Evolutionary conservation across 2,113 vertebrate species (phyloP).

Genomic region (Lamprologus callipterus): DNA sequence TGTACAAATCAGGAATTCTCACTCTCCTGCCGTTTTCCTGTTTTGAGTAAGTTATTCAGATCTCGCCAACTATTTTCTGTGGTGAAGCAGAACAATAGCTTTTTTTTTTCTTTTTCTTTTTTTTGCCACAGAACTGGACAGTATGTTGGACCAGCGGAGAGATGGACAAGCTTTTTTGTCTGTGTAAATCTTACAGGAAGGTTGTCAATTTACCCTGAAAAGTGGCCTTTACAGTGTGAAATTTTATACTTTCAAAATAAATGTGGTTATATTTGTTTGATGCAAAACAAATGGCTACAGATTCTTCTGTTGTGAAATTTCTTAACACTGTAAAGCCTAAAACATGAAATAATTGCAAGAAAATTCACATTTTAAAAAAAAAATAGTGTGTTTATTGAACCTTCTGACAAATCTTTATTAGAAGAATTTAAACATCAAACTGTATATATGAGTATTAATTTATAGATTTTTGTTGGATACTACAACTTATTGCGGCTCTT

Average conservation of each 20-base stretch:
- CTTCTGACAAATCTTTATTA: not conserved
- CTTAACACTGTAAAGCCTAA: not conserved
- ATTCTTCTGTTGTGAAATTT: not conserved
- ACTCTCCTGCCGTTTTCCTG: slow-evolving; percentile 67
- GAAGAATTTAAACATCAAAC: not conserved
- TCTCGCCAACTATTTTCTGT: slow-evolving; percentile 67
- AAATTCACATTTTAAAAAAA: accelerated
- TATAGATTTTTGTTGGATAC: not conserved
- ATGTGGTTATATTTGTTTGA: slow-evolving; percentile 80
- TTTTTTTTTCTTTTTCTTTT: not conserved
- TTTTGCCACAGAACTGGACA: slow-evolving; percentile 66
- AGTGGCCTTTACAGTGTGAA: slow-evolving; percentile 81
- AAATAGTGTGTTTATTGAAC: not conserved
- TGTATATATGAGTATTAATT: not conserved
- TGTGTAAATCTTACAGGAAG: slow-evolving; percentile 69
- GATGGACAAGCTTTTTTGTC: slow-evolving; percentile 51
- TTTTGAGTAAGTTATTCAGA: slow-evolving; percentile 68
- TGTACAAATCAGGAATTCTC: slow-evolving; percentile 66
- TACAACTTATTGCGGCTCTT: not conserved
- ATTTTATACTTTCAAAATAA: slow-evolving; percentile 84
- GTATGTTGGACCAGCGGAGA: slow-evolving; percentile 59
- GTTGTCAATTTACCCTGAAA: slow-evolving; percentile 74
- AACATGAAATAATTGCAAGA: not conserved
- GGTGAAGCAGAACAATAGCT: slow-evolving; percentile 62
- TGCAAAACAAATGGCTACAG: slow-evolving; percentile 25